These are phyloP conservation scores for Urophycis tenuis DNA, from an alignment of 2,797 vertebrate species.

Conservation along the genomic window DNA sequence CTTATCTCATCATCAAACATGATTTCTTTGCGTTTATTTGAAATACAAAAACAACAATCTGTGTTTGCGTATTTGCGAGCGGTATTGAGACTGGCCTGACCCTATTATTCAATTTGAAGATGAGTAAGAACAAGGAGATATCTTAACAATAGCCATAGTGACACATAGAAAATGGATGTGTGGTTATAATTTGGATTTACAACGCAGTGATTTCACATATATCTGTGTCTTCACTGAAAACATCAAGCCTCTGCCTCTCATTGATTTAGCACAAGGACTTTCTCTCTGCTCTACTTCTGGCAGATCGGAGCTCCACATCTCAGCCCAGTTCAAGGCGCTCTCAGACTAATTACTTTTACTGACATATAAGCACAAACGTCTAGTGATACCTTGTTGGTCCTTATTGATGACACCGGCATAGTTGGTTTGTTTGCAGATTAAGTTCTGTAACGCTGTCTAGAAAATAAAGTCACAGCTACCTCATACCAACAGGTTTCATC, in stretches of 20 bases:
- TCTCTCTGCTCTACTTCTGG: background rate
- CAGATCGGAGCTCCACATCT: background rate
- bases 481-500: background rate
- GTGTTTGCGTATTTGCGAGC: too few species aligned
- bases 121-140: background rate
- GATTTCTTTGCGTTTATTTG: background rate
- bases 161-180: background rate
- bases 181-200: too few species aligned
- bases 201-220: background rate
- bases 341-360: background rate
- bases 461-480: background rate
- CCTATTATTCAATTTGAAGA: background rate
- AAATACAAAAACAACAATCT: background rate
- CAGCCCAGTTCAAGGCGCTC: background rate
- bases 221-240: background rate
- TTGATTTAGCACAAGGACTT: background rate
- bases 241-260: background rate
- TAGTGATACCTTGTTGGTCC: background rate
- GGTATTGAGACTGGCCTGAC: background rate
- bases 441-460: background rate
- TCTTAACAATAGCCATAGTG: background rate
- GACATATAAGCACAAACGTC: constrained; percentile 4
- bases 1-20: background rate
- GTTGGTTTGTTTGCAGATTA: too few species aligned
- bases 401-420: background rate